Base-by-base conservation (phyloP, 2,113 vertebrate genomes). In the Jacana jacana region DNA sequence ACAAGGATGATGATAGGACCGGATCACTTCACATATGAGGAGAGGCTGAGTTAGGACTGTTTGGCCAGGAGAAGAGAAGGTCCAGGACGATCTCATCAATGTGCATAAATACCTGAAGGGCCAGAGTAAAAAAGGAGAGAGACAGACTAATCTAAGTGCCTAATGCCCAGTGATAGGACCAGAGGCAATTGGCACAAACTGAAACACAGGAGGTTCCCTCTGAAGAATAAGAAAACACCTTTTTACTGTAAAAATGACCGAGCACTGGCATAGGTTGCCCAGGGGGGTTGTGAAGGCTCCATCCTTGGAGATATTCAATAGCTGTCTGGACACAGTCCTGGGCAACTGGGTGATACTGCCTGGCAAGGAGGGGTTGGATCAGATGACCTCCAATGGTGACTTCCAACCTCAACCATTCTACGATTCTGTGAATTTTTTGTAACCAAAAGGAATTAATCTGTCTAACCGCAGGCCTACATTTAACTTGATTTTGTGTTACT, bases 281-380 rank as follows among this genome's bases (percentile, higher is more conserved):
- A 49, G 31, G 19, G 17, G 54, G 19, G 9, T 10, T 37, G 44
- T 70, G 22, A 28, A 37, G 16, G 75, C 51, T 70, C 44, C 28
- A 10, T 66, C 31, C 17, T 70, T 65, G 27, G n/a, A 65, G 39
- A 44, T 44, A 76, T 8, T 55, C 11, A 71, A 44, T 55, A 88
- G n/a, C 31, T 2, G 1, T 35, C 23, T 76, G 7, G 5, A 60
- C 11, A 17, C 0, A 1, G 8, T 49, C 16, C 57, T 60, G 51
- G 49, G 9, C 33, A 75, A 13, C 15, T 0, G 3, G 24, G 46
- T 35, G 33, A 12, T 20, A 17, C 17, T 84, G 52, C 17, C 66
- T 63, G 15, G 23, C 61, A 73, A 49, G 24, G 33, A 44, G 33
- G 16, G 4, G 3, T 68, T 48, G 17, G n/a, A 61, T 25, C 30